Percentiles rank a stretch among this genome's conserved stretches.
Conservation (phyloP, 2,113 vertebrate species). For the Anolis carolinensis region DNA sequence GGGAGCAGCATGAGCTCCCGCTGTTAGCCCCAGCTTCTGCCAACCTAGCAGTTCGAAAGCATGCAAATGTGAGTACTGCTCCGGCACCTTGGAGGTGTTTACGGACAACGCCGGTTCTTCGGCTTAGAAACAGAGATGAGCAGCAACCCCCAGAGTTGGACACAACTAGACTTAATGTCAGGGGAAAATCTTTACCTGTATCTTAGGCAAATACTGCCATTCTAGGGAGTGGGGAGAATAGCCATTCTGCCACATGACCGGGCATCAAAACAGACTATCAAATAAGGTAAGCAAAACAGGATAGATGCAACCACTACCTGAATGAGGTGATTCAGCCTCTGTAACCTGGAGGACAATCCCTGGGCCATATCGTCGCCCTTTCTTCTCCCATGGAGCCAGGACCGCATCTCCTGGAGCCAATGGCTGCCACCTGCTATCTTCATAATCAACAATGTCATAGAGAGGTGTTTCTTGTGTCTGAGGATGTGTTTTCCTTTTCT, state of each 20-base stretch:
- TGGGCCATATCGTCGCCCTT: slow-evolving; percentile 66
- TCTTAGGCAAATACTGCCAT: too few species aligned
- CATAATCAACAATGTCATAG: slow-evolving; percentile 63
- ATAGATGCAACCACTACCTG: slow-evolving; percentile 50
- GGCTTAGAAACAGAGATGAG: too few species aligned
- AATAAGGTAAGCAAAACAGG: background rate
- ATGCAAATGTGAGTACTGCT: too few species aligned
- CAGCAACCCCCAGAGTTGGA: too few species aligned
- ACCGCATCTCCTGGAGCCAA: slow-evolving; percentile 67
- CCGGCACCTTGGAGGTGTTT: too few species aligned
- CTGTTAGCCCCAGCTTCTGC: too few species aligned
- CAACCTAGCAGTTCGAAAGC: too few species aligned
- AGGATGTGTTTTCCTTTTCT: slow-evolving; percentile 40
- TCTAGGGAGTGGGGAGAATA: background rate
- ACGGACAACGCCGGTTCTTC: too few species aligned
- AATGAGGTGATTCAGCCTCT: slow-evolving; percentile 39
- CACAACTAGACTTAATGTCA: too few species aligned
- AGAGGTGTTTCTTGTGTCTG: slow-evolving; percentile 60
- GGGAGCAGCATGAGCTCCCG: too few species aligned
- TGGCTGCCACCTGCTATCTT: slow-evolving; percentile 58
- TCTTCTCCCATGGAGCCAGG: slow-evolving; percentile 67
- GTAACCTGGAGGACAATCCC: slow-evolving; percentile 65
- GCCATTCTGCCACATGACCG: too few species aligned
- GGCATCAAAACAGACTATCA: background rate
- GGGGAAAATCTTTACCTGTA: too few species aligned